Conservation (phyloP, 2,113 vertebrate genomes). For the Sinocyclocheilus grahami region DNA sequence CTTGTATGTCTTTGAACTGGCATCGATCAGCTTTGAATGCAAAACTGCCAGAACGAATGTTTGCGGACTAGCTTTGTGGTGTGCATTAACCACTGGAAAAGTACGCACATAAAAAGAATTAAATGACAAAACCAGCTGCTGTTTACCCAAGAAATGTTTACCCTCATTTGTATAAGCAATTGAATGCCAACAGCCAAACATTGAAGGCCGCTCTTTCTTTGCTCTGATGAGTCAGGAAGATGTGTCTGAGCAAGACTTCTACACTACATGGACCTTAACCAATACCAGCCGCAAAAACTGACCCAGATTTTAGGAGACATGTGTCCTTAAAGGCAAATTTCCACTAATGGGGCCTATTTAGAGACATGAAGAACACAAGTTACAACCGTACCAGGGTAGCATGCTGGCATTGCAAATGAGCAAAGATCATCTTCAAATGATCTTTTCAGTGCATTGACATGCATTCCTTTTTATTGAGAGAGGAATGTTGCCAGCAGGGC, state of each 20-base stretch:
- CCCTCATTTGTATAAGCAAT: background rate
- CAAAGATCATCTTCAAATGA: background rate
- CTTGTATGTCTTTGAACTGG: background rate
- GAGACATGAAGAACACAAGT: background rate
- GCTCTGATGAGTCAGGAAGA: background rate
- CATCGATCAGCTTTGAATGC: background rate
- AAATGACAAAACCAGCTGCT: conserved; percentile 30
- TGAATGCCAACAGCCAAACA: background rate
- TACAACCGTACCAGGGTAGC: background rate
- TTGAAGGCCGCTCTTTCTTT: conserved; percentile 20
- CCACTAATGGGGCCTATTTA: background rate
- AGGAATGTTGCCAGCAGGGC: conserved; percentile 16
- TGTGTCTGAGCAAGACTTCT: conserved; percentile 12
- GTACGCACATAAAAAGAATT: background rate
- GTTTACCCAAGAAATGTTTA: conserved; percentile 27
- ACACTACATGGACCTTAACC: background rate
- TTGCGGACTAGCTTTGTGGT: conserved; percentile 4
- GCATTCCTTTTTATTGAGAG: background rate
- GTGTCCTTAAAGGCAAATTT: background rate
- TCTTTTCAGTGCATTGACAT: background rate
- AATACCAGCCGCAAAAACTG: conserved; percentile 7
- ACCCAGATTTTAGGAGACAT: conserved; percentile 17
- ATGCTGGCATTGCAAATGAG: background rate
- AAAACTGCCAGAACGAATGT: conserved; percentile 39
- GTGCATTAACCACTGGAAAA: conserved; percentile 44